Evolutionary conservation across 2,888 invertebrate genomes (phyloP).

Genomic region (Orthosia cruda): DNA sequence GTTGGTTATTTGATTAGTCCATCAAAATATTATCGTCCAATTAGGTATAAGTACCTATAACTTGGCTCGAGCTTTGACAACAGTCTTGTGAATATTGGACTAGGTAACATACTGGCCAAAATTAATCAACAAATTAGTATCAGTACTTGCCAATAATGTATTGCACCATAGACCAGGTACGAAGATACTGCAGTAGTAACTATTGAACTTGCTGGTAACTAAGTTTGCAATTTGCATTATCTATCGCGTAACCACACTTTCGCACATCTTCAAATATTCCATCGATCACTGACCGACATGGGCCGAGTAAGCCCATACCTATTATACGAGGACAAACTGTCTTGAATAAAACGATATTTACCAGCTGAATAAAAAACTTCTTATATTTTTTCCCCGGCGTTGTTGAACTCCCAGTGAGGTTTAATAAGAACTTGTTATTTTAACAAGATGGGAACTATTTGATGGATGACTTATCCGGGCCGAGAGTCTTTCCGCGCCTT

Average conservation of each 20-base stretch:
- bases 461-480: constrained; percentile 85
- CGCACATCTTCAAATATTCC: constrained; percentile 1
- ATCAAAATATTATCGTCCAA: neutral
- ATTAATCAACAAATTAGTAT: neutral
- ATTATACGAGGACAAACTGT: constrained; percentile 9
- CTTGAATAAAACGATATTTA: constrained; percentile 43
- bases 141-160: neutral
- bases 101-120: too few species aligned
- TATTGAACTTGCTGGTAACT: neutral
- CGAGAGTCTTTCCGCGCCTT: constrained; percentile 77
- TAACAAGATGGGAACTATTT: constrained; percentile 81
- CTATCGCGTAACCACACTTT: neutral
- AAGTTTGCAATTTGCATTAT: too few species aligned
- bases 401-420: constrained; percentile 62
- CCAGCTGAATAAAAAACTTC: constrained; percentile 51
- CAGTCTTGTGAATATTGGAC: neutral
- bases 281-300: constrained; percentile 33
- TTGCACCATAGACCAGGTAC: neutral
- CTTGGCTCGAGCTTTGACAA: neutral
- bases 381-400: constrained; percentile 47
- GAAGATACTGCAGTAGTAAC: neutral
- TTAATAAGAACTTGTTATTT: constrained; percentile 78
- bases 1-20: too few species aligned
- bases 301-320: constrained; percentile 7
- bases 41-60: neutral